These are phyloP conservation scores for Ameiurus melas DNA, from an alignment of 2,113 vertebrate genomes.

Conservation along the genomic window DNA sequence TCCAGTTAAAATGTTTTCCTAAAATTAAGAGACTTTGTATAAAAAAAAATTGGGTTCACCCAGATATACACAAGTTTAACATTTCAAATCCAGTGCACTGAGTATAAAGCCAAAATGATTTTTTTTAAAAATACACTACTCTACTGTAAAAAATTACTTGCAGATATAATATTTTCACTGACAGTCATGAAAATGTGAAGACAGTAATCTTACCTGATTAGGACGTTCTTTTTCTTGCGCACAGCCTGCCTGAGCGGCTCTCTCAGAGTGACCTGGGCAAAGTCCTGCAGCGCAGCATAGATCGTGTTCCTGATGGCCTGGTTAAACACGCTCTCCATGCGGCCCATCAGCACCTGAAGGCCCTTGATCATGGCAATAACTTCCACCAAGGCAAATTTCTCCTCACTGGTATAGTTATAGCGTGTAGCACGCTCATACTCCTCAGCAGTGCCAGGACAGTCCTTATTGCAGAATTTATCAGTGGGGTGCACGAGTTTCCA, in stretches of 20 bases:
- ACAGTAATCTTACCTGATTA: constrained; percentile 82
- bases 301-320: constrained; percentile 99
- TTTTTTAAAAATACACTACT: no score
- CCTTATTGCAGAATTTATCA: constrained; percentile 99
- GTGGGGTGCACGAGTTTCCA: constrained; percentile 99
- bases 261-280: constrained; percentile 91
- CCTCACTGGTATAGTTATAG: constrained; percentile 98
- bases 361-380: constrained; percentile 99
- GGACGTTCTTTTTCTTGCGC: constrained; percentile 97
- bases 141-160: no score
- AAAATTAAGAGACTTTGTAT: background rate
- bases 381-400: constrained; percentile 98
- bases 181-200: background rate
- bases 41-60: background rate
- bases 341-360: constrained; percentile 96
- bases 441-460: constrained; percentile 95
- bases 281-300: constrained; percentile 96
- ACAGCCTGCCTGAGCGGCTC: constrained; percentile 95
- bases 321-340: constrained; percentile 99
- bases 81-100: background rate
- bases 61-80: background rate
- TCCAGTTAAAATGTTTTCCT: background rate
- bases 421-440: constrained; percentile 96
- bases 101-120: background rate
- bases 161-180: background rate